These are phyloP conservation scores for Neodiprion pinetum DNA, from an alignment of 1,140 invertebrate genomes.

Conservation along the genomic window DNA sequence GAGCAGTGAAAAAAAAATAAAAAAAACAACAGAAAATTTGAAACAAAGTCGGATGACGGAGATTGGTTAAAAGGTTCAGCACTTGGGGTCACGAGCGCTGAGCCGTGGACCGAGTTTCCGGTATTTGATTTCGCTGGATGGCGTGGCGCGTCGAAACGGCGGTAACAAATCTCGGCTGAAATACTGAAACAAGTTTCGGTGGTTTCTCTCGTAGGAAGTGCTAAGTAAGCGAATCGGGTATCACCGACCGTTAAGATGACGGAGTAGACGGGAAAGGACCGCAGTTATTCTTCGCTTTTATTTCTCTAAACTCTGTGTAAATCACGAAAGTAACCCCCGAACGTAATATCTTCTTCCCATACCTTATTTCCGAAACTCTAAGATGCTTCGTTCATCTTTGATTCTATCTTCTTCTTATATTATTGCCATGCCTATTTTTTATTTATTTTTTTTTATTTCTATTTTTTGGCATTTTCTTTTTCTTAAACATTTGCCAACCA, in stretches of 20 bases:
- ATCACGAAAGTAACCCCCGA: neutral
- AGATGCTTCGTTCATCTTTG: no score
- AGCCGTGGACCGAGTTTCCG: neutral
- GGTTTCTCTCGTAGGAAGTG: neutral
- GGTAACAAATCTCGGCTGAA: conserved; percentile 1
- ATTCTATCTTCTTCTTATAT: neutral
- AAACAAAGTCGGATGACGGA: no score
- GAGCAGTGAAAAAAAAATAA: no score
- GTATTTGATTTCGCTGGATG: neutral
- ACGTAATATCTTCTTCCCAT: no score
- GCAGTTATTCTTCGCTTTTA: neutral
- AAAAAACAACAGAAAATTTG: no score
- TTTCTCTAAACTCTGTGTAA: neutral
- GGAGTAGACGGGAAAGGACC: neutral
- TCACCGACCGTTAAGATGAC: neutral
- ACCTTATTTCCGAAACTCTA: no score
- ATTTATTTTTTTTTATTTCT: neutral
- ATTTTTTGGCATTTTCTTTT: no score
- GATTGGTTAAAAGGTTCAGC: no score
- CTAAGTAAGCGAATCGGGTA: conserved; percentile 4
- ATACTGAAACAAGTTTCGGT: neutral
- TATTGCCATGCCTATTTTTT: neutral
- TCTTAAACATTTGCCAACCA: no score
- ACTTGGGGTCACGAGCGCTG: no score
- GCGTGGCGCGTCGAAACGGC: neutral